A percentile compares a stretch with the other conserved stretches of the same genome.
Conservation (phyloP, 2,888 invertebrate species). For the Lumbricus terrestris region DNA sequence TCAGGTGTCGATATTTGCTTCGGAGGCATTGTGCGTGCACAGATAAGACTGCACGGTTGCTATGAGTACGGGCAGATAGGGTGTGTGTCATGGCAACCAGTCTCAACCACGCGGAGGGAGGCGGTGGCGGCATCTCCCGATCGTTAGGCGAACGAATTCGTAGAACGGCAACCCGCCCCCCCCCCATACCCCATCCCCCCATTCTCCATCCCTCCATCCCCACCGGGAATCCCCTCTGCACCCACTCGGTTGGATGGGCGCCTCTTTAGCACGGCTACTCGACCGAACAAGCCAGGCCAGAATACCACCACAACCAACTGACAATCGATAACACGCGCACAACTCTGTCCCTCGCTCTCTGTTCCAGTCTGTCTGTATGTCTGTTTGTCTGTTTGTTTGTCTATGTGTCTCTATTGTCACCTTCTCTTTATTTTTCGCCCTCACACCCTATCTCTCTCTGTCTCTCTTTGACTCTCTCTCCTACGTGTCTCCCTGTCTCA, state of each 20-base stretch:
- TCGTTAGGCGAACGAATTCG: neutral
- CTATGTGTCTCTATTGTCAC: neutral
- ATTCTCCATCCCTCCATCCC: too few species aligned
- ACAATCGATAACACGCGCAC: neutral
- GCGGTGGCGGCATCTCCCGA: neutral
- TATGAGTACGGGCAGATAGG: neutral
- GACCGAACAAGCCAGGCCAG: neutral
- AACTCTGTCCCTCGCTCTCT: neutral
- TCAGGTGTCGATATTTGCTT: neutral
- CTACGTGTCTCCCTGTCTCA: too few species aligned
- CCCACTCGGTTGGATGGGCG: too few species aligned
- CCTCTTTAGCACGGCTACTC: neutral
- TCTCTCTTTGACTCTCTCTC: too few species aligned
- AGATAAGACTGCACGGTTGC: neutral
- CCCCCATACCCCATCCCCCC: too few species aligned
- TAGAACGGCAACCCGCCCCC: neutral
- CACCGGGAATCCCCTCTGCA: too few species aligned
- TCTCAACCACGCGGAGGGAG: too few species aligned
- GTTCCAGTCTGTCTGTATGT: neutral
- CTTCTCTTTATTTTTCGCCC: too few species aligned
- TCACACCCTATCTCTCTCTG: neutral
- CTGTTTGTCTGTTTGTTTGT: too few species aligned
- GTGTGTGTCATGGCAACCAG: neutral
- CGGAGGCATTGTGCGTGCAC: neutral
- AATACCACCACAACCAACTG: neutral